These are phyloP conservation scores for Eupithecia centaureata DNA, from an alignment of 2,888 invertebrate species.

Conservation along the genomic window DNA sequence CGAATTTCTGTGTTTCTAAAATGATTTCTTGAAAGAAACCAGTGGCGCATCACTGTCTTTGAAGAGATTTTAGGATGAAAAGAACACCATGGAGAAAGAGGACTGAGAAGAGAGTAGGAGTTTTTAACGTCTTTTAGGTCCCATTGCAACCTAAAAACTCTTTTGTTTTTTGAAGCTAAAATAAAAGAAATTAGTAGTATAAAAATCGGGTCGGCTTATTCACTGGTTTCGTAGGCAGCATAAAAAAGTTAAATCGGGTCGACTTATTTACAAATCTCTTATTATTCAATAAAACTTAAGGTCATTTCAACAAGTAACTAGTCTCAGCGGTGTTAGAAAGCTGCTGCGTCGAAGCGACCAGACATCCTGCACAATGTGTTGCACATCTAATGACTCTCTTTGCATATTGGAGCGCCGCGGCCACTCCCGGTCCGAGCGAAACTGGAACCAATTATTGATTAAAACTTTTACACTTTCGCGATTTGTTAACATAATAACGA, in stretches of 20 bases:
- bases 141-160: too few species aligned
- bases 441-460: constrained; percentile 43
- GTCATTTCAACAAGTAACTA: constrained; percentile 20
- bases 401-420: constrained; percentile 45
- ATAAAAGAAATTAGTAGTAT: too few species aligned
- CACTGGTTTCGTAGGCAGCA: too few species aligned
- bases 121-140: too few species aligned
- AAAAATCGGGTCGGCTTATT: too few species aligned
- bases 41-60: not conserved
- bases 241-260: not conserved
- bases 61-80: not conserved
- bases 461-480: too few species aligned
- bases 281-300: not conserved
- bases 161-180: too few species aligned
- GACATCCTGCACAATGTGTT: constrained; percentile 75
- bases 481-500: too few species aligned
- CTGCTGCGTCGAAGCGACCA: constrained; percentile 69
- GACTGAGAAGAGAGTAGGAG: too few species aligned
- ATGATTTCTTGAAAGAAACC: too few species aligned
- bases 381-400: constrained; percentile 63
- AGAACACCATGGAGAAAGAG: too few species aligned
- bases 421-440: constrained; percentile 36
- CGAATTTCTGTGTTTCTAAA: too few species aligned
- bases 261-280: not conserved
- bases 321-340: constrained; percentile 68